These are phyloP conservation scores for Dolichoris vasculosae DNA, from an alignment of 1,140 invertebrate genomes.

Conservation along the genomic window DNA sequence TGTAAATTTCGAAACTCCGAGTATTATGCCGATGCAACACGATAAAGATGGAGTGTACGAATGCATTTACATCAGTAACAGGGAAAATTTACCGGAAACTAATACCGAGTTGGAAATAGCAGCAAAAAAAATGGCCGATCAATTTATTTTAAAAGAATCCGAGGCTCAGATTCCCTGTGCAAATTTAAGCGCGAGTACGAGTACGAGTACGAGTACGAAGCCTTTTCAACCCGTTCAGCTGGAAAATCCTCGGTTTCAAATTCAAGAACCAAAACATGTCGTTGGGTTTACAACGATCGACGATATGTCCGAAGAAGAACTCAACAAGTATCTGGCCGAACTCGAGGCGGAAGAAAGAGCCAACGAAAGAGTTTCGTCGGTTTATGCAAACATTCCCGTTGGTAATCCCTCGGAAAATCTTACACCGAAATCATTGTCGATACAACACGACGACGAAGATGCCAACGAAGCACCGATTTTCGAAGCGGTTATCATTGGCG, in stretches of 20 bases:
- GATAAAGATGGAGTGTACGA: conserved; percentile 56
- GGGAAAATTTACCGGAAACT: conserved; percentile 59
- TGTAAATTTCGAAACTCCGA: conserved; percentile 58
- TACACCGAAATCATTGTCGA: conserved; percentile 34
- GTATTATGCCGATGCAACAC: conserved; percentile 33
- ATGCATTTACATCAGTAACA: conserved; percentile 61
- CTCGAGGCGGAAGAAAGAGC: conserved; percentile 73
- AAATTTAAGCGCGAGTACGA: conserved; percentile 27
- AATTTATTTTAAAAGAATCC: conserved; percentile 52
- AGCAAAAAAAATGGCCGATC: conserved; percentile 61
- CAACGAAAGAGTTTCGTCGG: conserved; percentile 54
- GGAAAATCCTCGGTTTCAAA: conserved; percentile 51
- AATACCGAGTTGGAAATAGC: conserved; percentile 63
- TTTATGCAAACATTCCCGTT: conserved; percentile 60
- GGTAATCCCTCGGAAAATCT: conserved; percentile 50
- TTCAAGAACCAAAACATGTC: conserved; percentile 53
- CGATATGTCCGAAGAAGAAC: conserved; percentile 76
- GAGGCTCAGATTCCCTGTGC: background rate
- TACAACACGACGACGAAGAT: conserved; percentile 62
- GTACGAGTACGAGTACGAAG: conserved; percentile 55
- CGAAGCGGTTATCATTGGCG: conserved; percentile 65
- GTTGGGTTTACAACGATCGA: conserved; percentile 69
- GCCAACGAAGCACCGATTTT: conserved; percentile 68
- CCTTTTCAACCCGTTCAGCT: conserved; percentile 62
- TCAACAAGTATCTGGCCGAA: conserved; percentile 77